phyloP scores from a whole-genome alignment of 2,888 invertebrate genomes.

The Hemithea aestivaria region DNA sequence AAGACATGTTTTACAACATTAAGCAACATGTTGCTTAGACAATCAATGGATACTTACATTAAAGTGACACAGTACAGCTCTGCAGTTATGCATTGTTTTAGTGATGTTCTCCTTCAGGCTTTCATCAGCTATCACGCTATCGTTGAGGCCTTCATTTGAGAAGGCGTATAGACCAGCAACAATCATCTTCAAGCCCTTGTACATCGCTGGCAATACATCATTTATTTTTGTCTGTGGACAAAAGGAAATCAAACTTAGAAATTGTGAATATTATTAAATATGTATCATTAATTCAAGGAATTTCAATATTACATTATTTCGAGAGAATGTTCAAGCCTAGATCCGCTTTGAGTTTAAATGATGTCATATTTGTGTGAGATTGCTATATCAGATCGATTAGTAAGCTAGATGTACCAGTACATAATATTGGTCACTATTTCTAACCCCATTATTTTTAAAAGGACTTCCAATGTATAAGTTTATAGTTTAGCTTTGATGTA shows the following conservation, averaged over 20 bases:
- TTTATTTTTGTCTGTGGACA: constrained; percentile 57
- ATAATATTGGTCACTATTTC: no score
- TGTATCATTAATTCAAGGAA: no score
- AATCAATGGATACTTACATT: constrained; percentile 75
- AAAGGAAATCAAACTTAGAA: constrained; percentile 14
- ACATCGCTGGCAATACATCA: constrained; percentile 77
- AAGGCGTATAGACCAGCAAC: constrained; percentile 85
- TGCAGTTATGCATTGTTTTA: constrained; percentile 79
- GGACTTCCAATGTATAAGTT: no score
- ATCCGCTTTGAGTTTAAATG: neutral
- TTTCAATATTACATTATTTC: neutral
- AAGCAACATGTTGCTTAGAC: no score
- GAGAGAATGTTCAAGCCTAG: no score
- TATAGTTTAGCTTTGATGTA: no score
- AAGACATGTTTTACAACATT: no score
- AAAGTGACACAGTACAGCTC: constrained; percentile 83
- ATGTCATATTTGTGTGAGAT: constrained; percentile 1
- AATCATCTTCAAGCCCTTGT: constrained; percentile 83
- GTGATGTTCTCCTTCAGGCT: constrained; percentile 70
- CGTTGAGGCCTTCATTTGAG: constrained; percentile 76
- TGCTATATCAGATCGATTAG: no score
- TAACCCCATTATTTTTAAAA: no score
- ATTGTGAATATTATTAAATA: no score
- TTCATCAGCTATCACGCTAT: constrained; percentile 49
- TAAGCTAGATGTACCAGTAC: no score